Base-by-base conservation (phyloP, 2,113 vertebrate species). In the Chaetodon auriga region DNA sequence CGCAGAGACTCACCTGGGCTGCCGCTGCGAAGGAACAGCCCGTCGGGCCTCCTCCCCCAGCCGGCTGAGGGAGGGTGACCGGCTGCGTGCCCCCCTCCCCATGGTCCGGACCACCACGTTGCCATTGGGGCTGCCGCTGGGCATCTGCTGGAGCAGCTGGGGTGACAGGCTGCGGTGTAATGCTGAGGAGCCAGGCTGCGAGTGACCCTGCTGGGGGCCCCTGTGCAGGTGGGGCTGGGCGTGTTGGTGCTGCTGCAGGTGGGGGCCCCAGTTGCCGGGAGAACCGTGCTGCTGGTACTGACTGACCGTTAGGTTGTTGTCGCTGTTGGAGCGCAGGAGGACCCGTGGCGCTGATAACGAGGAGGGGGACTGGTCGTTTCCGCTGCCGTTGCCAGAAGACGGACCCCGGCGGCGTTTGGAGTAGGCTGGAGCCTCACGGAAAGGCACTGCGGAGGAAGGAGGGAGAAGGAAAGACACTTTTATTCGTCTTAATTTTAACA, bases 271-370 rank as follows among this genome's bases (percentile, higher is more conserved):
- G 88, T 57, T 80, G 55, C 87, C 81, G 25, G 90, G 75, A 38
- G 89, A 86, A 3, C 85, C n/a, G 68, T 62, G 83, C 81, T 86
- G 90, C 88, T 94, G 89, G 88, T 92, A 90, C 76, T 93, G 91
- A 23, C 74, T 71, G 62, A 91, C 89, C 0, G 78, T 94, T 62
- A 99, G 95, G 90, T 97, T 98, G 95, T 97, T 99, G 94, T 99
- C 98, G 0, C 98, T 99, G 95, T 98, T 99, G 92, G 98, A 99
- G 61, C 97, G 97, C 64, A 99, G 96, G 80, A 99, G 93, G 87
- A 97, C 95, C 78, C 97, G 96, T 14, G 97, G 97, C 10, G 97
- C 96, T 14, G 97, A 94, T 62, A 99, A 91, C 30, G 96, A 96
- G 93, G 88, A 96, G 12, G 83, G 80, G 1, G 96, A 96, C 68